phyloP scores from a whole-genome alignment of 2,797 vertebrate genomes.

The Neosalanx taihuensis region DNA sequence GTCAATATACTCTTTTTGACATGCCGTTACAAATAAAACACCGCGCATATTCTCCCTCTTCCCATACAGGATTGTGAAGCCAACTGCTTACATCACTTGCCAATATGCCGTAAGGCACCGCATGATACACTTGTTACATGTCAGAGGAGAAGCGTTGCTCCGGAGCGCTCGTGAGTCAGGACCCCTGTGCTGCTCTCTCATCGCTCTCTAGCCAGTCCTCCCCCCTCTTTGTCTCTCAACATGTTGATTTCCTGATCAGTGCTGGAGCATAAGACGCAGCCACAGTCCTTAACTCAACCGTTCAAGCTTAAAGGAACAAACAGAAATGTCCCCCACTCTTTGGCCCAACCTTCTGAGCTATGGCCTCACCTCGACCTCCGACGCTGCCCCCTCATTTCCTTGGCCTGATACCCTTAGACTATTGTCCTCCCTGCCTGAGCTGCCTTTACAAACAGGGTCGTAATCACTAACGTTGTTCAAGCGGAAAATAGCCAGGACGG shows the following conservation, averaged over 20 bases:
- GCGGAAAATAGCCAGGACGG: conserved; percentile 44
- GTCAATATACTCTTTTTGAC: conserved; percentile 30
- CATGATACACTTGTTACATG: conserved; percentile 59
- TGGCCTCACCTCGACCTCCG: conserved; percentile 51
- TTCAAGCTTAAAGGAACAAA: conserved; percentile 41
- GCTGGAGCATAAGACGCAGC: conserved; percentile 27
- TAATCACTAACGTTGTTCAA: conserved; percentile 50
- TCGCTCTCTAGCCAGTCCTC: conserved; percentile 45
- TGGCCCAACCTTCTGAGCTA: conserved; percentile 29
- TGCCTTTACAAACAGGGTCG: conserved; percentile 38
- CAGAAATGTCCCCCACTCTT: conserved; percentile 46
- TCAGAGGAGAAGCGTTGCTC: conserved; percentile 53
- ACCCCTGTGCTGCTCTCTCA: conserved; percentile 58
- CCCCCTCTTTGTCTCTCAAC: conserved; percentile 54
- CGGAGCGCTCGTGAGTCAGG: conserved; percentile 56
- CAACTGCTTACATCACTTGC: conserved; percentile 32
- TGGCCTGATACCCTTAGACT: conserved; percentile 15
- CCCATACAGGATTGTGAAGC: not conserved
- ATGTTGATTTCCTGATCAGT: conserved; percentile 62
- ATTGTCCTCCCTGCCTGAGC: conserved; percentile 38
- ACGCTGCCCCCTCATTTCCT: conserved; percentile 47
- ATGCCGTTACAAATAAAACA: conserved; percentile 30
- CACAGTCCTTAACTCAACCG: conserved; percentile 42
- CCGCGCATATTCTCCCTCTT: conserved; percentile 13
- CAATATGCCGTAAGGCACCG: conserved; percentile 41